Conservation (phyloP, 2,888 invertebrate genomes). For the Drosophila testacea region DNA sequence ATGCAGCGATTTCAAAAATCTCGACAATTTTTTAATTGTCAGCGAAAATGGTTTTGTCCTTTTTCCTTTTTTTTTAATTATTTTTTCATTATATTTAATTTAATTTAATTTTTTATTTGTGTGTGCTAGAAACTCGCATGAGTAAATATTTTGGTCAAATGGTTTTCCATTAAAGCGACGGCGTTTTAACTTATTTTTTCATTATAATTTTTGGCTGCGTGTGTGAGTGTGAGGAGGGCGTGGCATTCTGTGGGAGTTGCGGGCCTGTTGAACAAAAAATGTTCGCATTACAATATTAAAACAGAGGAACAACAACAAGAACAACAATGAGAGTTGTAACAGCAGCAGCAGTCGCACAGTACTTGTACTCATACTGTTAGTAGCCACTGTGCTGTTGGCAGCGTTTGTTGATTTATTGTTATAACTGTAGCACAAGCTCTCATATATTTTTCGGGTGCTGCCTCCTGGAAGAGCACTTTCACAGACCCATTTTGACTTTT, state of each 20-base stretch:
- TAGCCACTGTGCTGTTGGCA: slow-evolving; percentile 64
- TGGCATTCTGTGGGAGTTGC: slow-evolving; percentile 3
- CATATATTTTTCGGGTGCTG: slow-evolving; percentile 45
- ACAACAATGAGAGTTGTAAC: slow-evolving; percentile 17
- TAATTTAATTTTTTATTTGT: slow-evolving; percentile 30
- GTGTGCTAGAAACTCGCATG: slow-evolving; percentile 41
- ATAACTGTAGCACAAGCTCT: slow-evolving; percentile 69
- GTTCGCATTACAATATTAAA: slow-evolving; percentile 78
- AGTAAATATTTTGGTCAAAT: slow-evolving; percentile 60
- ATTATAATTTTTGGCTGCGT: neutral
- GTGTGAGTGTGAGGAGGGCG: slow-evolving; percentile 2
- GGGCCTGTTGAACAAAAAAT: slow-evolving; percentile 54
- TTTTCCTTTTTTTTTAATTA: slow-evolving; percentile 8
- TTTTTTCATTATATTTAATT: slow-evolving; percentile 40
- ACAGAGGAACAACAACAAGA: slow-evolving; percentile 44
- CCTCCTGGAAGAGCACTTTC: slow-evolving; percentile 43
- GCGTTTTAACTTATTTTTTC: neutral
- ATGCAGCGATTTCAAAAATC: slow-evolving; percentile 37
- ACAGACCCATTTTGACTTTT: slow-evolving; percentile 68
- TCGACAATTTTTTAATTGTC: slow-evolving; percentile 60
- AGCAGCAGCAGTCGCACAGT: slow-evolving; percentile 23
- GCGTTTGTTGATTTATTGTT: slow-evolving; percentile 79
- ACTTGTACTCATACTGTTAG: slow-evolving; percentile 46
- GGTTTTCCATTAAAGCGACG: slow-evolving; percentile 68
- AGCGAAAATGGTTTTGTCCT: slow-evolving; percentile 23